phyloP scores from a whole-genome alignment of 2,888 invertebrate genomes.

The Drosophila neotestacea region DNA sequence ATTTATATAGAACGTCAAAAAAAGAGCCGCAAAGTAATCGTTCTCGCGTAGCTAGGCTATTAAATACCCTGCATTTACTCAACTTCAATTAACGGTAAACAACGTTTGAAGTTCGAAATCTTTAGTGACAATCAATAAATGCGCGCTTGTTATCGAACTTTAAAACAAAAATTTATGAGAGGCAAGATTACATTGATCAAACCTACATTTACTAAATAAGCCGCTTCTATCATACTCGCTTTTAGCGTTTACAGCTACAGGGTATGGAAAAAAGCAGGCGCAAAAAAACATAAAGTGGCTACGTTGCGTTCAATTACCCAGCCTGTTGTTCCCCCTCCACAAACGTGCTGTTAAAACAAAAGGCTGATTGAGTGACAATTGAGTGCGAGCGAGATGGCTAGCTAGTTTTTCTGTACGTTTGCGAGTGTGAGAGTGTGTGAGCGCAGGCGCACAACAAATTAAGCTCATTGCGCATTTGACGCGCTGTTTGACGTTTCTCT shows the following conservation, averaged over 20 bases:
- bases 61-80: slow-evolving; percentile 23
- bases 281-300: slow-evolving; percentile 56
- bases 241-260: slow-evolving; percentile 7
- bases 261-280: slow-evolving; percentile 26
- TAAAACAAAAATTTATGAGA: not conserved
- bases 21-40: slow-evolving; percentile 27
- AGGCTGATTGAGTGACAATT: slow-evolving; percentile 61
- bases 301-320: slow-evolving; percentile 67
- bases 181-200: not conserved
- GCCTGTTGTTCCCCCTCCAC: slow-evolving; percentile 21
- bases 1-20: slow-evolving; percentile 74
- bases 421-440: slow-evolving; percentile 18
- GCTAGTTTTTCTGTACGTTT: slow-evolving; percentile 1
- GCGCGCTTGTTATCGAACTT: not conserved
- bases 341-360: slow-evolving; percentile 64
- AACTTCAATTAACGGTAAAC: not conserved
- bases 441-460: slow-evolving; percentile 69
- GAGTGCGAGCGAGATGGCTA: slow-evolving; percentile 46
- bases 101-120: not conserved
- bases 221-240: slow-evolving; percentile 1
- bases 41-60: not conserved
- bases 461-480: slow-evolving; percentile 83
- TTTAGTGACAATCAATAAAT: not conserved
- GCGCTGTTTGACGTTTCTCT: slow-evolving; percentile 79
- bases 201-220: not conserved